Conservation (phyloP, 64 coral and sea anemone genomes). For the Hydrozoanthus tunicans region DNA sequence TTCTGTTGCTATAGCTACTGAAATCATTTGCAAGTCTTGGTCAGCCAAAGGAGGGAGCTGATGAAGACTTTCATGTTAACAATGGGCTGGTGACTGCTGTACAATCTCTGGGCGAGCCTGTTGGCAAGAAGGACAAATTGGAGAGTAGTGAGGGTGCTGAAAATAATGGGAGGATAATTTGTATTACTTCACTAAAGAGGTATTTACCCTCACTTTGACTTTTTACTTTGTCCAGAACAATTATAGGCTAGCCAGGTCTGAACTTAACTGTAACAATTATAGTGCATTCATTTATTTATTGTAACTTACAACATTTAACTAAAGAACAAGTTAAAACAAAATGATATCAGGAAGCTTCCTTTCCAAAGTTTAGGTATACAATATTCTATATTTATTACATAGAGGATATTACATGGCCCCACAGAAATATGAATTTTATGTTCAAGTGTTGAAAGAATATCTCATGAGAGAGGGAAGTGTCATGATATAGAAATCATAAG, state of each 20-base stretch:
- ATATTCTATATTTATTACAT: too few species aligned
- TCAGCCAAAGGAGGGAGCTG: constrained; percentile 61
- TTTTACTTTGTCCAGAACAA: neutral
- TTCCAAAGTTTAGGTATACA: too few species aligned
- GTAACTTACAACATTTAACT: too few species aligned
- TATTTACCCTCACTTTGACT: neutral
- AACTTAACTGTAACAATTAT: neutral
- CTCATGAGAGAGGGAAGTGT: too few species aligned
- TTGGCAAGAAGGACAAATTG: constrained; percentile 59
- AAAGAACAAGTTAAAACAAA: too few species aligned
- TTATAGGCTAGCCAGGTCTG: neutral
- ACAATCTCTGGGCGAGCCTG: constrained; percentile 65
- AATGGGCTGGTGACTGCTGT: constrained; percentile 84
- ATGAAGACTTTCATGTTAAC: constrained; percentile 70
- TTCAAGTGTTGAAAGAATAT: too few species aligned
- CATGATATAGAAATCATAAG: too few species aligned
- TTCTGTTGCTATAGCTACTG: constrained; percentile 58
- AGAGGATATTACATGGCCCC: too few species aligned
- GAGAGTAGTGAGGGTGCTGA: constrained; percentile 54
- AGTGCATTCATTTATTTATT: too few species aligned
- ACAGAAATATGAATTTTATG: too few species aligned
- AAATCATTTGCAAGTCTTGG: constrained; percentile 86
- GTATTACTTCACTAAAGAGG: constrained; percentile 92
- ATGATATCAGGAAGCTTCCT: too few species aligned
- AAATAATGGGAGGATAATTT: constrained; percentile 81